Conservation (phyloP, 2,888 invertebrate genomes). For the Tenthredo notha region DNA sequence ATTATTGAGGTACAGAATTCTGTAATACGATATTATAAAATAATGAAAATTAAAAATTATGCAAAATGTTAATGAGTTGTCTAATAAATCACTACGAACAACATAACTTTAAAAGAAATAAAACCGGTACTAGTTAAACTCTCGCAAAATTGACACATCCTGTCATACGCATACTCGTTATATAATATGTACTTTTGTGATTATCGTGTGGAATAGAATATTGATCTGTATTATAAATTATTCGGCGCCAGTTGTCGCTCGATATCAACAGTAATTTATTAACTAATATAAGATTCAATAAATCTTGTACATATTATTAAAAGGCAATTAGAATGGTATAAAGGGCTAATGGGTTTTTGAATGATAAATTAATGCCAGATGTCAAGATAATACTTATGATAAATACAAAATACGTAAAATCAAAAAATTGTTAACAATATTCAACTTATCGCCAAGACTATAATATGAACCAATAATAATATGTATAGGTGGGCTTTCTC, state of each 20-base stretch:
- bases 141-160: neutral
- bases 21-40: neutral
- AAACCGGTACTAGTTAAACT: neutral
- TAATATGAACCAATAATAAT: neutral
- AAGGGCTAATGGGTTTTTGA: slow-evolving; percentile 47
- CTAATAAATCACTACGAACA: neutral
- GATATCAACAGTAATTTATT: slow-evolving; percentile 11
- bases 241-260: slow-evolving; percentile 50
- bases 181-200: slow-evolving; percentile 9
- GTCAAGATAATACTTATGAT: slow-evolving; percentile 12
- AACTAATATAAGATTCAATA: neutral
- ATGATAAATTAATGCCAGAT: slow-evolving; percentile 15
- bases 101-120: neutral
- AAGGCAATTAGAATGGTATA: slow-evolving; percentile 30
- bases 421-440: neutral
- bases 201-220: neutral
- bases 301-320: slow-evolving; percentile 31
- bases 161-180: neutral
- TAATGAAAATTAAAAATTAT: neutral
- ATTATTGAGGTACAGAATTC: neutral
- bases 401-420: slow-evolving; percentile 6
- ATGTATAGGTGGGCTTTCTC: neutral
- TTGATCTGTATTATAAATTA: slow-evolving; percentile 10
- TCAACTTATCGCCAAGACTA: neutral
- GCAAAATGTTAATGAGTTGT: neutral